These are phyloP conservation scores for Momotus momota DNA, from an alignment of 2,797 vertebrate species.

Conservation along the genomic window DNA sequence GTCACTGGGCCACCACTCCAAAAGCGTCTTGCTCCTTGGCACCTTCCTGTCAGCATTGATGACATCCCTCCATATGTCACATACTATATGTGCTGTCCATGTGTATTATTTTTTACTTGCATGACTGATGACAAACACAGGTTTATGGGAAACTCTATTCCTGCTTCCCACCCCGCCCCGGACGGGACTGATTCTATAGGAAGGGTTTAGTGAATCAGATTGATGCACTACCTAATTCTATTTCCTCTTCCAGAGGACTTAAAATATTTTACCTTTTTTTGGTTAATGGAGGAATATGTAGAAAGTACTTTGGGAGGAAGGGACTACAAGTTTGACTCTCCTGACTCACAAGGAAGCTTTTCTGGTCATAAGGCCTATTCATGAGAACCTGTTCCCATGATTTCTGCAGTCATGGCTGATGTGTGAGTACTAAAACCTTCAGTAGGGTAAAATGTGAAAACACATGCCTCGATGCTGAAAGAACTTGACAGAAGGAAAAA, in stretches of 20 bases:
- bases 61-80: not conserved
- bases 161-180: accelerated
- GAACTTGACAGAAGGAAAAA: not conserved
- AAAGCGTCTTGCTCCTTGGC: not conserved
- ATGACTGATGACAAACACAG: not conserved
- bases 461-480: not conserved
- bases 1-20: too few species aligned
- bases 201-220: not conserved
- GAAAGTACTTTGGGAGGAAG: not conserved
- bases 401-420: not conserved
- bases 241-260: not conserved
- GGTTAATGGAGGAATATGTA: not conserved
- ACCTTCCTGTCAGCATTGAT: not conserved
- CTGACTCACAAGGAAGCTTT: not conserved
- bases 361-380: not conserved
- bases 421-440: not conserved
- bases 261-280: not conserved
- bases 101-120: not conserved
- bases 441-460: not conserved
- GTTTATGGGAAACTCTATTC: not conserved
- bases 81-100: accelerated
- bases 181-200: not conserved
- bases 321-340: not conserved
- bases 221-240: accelerated
- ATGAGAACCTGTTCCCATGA: not conserved